phyloP scores from a whole-genome alignment of 2,888 invertebrate genomes.

The Prenolepis imparis region DNA sequence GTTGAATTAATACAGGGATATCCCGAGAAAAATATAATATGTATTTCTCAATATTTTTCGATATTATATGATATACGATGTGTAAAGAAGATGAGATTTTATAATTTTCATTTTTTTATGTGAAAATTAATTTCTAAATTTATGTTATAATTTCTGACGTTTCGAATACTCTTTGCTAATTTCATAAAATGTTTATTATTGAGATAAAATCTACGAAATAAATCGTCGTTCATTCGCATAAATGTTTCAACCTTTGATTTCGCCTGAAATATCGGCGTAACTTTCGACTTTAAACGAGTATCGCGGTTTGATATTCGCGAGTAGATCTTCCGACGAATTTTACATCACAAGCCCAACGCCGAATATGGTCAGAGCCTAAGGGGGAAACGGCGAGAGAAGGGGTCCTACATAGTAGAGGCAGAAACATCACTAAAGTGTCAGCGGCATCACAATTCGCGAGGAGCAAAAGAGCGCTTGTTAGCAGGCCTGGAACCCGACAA shows the following conservation, averaged over 20 bases:
- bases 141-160: not conserved
- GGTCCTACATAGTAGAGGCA: slow-evolving; percentile 75
- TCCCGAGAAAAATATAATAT: not conserved
- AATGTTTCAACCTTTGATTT: not conserved
- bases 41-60: not conserved
- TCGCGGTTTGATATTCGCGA: slow-evolving; percentile 40
- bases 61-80: not conserved
- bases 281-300: slow-evolving; percentile 27
- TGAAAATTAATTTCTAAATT: not conserved
- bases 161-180: not conserved
- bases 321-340: slow-evolving; percentile 71
- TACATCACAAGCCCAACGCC: slow-evolving; percentile 66
- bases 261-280: not conserved
- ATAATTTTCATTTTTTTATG: not conserved
- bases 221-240: not conserved
- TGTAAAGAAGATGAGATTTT: not conserved
- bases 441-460: slow-evolving; percentile 86
- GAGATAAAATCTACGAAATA: not conserved
- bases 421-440: slow-evolving; percentile 86
- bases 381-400: slow-evolving; percentile 46
- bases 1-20: slow-evolving; percentile 59
- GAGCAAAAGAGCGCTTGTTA: slow-evolving; percentile 84
- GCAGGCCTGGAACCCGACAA: slow-evolving; percentile 81
- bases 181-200: not conserved
- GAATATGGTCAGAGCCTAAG: slow-evolving; percentile 69